Base-by-base conservation (phyloP, 2,113 vertebrate species). In the Pterocles orientalis region DNA sequence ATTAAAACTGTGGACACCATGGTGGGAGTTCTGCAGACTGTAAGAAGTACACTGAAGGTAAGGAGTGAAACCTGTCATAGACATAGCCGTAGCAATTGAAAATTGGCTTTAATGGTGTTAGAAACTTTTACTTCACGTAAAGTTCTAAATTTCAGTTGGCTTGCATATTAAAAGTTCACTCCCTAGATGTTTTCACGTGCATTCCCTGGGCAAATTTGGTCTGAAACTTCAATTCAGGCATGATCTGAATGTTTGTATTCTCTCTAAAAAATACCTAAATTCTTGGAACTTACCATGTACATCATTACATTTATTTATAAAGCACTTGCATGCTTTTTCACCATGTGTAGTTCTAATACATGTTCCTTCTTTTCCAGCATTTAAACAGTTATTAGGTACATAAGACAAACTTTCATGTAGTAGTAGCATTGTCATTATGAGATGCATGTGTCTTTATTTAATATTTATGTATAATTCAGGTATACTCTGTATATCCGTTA, bases 21-120 rank as follows among this genome's bases (percentile, higher is more conserved):
- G 92, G 93, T 96, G 75, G 66, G 64, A 93, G 75, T 87, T 86
- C 91, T 95, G 84, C 93, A 91, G 93, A 81, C 90, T 93, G 58
- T 96, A 95, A 89, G 86, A 96, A 95, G 78, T 90, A 82, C 95
- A 77, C 62, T 77, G 87, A 91, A 96, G 83, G 87, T 95, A 93
- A 95, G 94, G 87, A 91, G 62, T 82, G 66, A 94, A 88, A 94
- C 25, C 24, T 43, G 25, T 50, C 66, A 93, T 75, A 94, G 78
- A 87, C 5, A 0, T 58, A 95, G 89, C 89, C 0, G 0, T 95
- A 91, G 58, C 87, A 93, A 62, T 34, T 85, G 39, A 87, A 89
- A 69, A 84, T 71, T 82, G 78, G 43, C 58, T 88, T 92, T 64
- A 60, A 50, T 84, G 48, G 45, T 76, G 9, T 76, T 84, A 50